These are phyloP conservation scores for Pipistrellus kuhlii DNA, from an alignment of 2,797 vertebrate genomes.

Conservation along the genomic window DNA sequence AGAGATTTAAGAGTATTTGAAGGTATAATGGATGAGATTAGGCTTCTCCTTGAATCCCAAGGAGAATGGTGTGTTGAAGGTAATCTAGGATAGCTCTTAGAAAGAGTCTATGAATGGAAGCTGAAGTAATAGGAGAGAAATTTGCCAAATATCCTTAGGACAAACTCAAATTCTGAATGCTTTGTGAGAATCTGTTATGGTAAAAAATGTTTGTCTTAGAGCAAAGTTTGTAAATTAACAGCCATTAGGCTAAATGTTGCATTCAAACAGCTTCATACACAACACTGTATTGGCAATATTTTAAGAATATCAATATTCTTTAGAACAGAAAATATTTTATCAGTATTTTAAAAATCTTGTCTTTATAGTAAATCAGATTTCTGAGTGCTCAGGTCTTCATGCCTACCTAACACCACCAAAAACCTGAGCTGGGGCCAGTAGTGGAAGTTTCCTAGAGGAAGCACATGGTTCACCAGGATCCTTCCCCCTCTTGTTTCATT, in stretches of 20 bases:
- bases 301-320: neutral
- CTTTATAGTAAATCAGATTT: neutral
- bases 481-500: neutral
- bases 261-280: neutral
- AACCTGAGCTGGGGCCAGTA: neutral
- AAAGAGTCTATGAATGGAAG: neutral
- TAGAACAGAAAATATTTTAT: neutral
- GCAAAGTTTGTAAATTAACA: neutral
- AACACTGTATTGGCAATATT: neutral
- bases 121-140: neutral
- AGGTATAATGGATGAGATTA: neutral
- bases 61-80: neutral
- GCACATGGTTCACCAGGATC: rapidly evolving
- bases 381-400: neutral
- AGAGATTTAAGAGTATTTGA: neutral
- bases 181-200: neutral
- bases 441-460: neutral
- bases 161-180: neutral
- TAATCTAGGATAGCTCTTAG: neutral
- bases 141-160: neutral
- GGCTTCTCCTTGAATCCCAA: neutral
- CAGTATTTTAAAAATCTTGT: neutral
- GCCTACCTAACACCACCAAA: neutral
- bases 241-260: neutral
- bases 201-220: neutral